Evolutionary conservation across 1,140 invertebrate genomes (phyloP).

Genomic region (Panulirus ornatus): DNA sequence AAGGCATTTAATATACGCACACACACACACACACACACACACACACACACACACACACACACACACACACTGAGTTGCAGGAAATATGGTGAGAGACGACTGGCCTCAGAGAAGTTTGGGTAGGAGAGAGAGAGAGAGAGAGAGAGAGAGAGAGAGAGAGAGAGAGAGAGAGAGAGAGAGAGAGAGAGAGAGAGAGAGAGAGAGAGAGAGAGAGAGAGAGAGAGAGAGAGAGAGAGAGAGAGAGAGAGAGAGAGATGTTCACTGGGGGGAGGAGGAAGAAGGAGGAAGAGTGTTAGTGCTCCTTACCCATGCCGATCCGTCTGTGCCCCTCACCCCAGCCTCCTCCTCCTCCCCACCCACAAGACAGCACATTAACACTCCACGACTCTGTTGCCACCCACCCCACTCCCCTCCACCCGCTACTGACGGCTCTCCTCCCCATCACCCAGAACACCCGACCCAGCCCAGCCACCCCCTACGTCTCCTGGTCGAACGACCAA

Average conservation of each 20-base stretch:
- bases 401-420: not conserved
- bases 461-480: not conserved
- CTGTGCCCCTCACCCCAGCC: not conserved
- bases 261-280: not conserved
- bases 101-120: not conserved
- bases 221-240: not conserved
- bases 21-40: slow-evolving; percentile 32
- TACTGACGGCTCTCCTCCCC: not conserved
- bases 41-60: slow-evolving; percentile 43
- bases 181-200: not conserved
- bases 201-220: not conserved
- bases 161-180: not conserved
- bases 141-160: not conserved
- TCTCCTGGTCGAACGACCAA: not conserved
- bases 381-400: not conserved
- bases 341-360: not conserved
- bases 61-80: not conserved
- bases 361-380: not conserved
- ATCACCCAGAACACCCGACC: not conserved
- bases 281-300: too few relatives aligned
- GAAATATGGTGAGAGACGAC: not conserved
- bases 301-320: not conserved
- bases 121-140: not conserved
- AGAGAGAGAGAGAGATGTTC: too few relatives aligned
- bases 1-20: too few relatives aligned